Conservation (phyloP, 2,797 vertebrate genomes). For the Poecilia wingei region DNA sequence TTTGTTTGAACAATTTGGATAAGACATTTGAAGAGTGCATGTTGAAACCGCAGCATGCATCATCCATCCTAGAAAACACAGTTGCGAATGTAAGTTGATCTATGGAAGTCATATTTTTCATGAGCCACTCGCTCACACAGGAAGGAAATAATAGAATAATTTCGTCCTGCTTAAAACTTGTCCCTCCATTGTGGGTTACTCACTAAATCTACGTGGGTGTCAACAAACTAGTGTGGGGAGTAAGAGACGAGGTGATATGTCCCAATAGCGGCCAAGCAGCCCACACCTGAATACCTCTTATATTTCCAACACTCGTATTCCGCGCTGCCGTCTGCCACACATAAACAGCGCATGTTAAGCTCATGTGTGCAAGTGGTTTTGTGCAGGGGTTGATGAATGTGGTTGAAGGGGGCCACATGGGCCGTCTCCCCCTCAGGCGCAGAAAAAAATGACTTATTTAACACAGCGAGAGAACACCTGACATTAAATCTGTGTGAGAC, state of each 20-base stretch:
- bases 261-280: constrained; percentile 52
- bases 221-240: constrained; percentile 34
- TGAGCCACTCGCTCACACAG: constrained; percentile 19
- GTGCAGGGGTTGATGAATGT: constrained; percentile 27
- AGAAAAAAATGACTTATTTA: constrained; percentile 76
- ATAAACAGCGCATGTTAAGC: constrained; percentile 40
- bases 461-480: constrained; percentile 76
- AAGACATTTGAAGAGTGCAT: no score
- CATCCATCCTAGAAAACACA: not conserved
- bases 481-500: constrained; percentile 79
- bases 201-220: constrained; percentile 67
- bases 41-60: not conserved
- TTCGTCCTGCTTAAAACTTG: constrained; percentile 34
- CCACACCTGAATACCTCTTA: constrained; percentile 66
- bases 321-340: constrained; percentile 39
- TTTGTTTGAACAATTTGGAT: not conserved
- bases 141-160: constrained; percentile 23
- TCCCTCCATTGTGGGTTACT: constrained; percentile 36
- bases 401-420: constrained; percentile 49
- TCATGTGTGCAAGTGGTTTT: constrained; percentile 24
- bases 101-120: not conserved
- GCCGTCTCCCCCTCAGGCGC: constrained; percentile 66
- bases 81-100: not conserved
- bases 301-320: constrained; percentile 51
- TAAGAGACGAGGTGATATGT: constrained; percentile 55